Conservation (phyloP, 2,797 vertebrate genomes). For the Lepilemur septentrionalis region DNA sequence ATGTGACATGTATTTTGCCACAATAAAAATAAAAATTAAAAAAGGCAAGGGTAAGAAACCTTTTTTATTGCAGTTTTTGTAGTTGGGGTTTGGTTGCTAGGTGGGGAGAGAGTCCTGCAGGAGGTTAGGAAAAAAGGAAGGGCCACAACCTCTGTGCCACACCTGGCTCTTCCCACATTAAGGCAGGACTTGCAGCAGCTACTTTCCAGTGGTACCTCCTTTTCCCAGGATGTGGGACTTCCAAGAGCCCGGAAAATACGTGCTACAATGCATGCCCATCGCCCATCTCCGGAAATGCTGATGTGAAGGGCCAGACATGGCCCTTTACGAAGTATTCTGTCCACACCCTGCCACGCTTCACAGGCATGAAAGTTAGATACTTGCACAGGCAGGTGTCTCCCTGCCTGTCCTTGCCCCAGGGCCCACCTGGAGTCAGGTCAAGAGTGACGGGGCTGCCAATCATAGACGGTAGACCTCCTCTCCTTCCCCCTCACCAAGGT, state of each 20-base stretch:
- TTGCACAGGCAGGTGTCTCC: background rate
- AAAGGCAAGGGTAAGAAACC: background rate
- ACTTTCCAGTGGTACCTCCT: background rate
- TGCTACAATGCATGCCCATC: background rate
- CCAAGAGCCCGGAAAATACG: background rate
- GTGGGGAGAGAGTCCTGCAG: background rate
- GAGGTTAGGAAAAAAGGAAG: background rate
- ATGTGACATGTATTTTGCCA: background rate
- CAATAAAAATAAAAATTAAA: background rate
- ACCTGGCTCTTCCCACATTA: background rate
- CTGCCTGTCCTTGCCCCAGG: background rate
- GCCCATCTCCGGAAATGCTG: background rate
- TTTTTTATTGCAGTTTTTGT: background rate
- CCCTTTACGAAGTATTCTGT: background rate
- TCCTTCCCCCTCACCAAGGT: constrained; percentile 63
- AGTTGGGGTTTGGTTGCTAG: background rate
- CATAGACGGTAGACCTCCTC: constrained; percentile 84
- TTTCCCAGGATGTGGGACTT: background rate
- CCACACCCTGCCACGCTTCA: background rate
- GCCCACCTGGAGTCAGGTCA: background rate
- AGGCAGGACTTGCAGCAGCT: background rate
- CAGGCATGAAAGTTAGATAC: background rate
- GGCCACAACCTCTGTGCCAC: accelerated
- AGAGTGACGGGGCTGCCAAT: constrained; percentile 15
- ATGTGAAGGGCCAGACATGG: background rate